phyloP scores from a whole-genome alignment of 92 coral and sea anemone genomes.

The Montipora capitata region DNA sequence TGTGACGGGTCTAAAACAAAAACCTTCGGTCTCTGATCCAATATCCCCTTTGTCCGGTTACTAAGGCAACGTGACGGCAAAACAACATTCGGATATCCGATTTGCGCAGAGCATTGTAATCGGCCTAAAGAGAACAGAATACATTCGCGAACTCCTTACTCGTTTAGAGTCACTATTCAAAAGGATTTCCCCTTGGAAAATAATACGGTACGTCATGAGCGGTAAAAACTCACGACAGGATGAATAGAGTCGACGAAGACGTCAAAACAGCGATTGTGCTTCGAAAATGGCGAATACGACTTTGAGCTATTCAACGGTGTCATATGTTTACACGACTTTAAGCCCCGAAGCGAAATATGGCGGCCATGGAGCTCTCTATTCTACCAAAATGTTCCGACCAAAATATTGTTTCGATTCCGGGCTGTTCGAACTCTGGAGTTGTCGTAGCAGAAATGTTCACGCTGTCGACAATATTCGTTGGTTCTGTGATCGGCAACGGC shows the following conservation, averaged over 20 bases:
- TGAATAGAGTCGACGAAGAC: slow-evolving; percentile 9
- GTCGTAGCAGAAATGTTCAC: slow-evolving; percentile 63
- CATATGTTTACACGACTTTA: slow-evolving; percentile 35
- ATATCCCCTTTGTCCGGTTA: not conserved
- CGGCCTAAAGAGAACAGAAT: not conserved
- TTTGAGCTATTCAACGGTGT: not conserved
- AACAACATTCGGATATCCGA: slow-evolving; percentile 58
- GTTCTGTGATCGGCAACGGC: slow-evolving; percentile 86
- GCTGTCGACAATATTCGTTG: slow-evolving; percentile 74
- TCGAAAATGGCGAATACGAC: slow-evolving; percentile 24
- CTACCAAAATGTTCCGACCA: slow-evolving; percentile 47
- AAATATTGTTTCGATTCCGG: slow-evolving; percentile 44
- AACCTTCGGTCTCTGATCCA: too few species aligned
- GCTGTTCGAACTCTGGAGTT: slow-evolving; percentile 63
- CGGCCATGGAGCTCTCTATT: slow-evolving; percentile 19
- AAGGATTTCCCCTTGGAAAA: not conserved
- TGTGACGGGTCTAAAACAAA: not conserved
- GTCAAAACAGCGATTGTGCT: not conserved
- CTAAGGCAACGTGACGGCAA: slow-evolving; percentile 45
- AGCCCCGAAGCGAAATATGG: slow-evolving; percentile 38
- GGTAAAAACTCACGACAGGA: not conserved
- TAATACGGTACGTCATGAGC: not conserved
- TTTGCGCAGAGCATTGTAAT: slow-evolving; percentile 18
- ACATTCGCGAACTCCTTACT: not conserved
- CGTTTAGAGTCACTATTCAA: not conserved